Evolutionary conservation across 2,888 invertebrate genomes (phyloP).

Genomic region (Vannuccia rotundouncinata): DNA sequence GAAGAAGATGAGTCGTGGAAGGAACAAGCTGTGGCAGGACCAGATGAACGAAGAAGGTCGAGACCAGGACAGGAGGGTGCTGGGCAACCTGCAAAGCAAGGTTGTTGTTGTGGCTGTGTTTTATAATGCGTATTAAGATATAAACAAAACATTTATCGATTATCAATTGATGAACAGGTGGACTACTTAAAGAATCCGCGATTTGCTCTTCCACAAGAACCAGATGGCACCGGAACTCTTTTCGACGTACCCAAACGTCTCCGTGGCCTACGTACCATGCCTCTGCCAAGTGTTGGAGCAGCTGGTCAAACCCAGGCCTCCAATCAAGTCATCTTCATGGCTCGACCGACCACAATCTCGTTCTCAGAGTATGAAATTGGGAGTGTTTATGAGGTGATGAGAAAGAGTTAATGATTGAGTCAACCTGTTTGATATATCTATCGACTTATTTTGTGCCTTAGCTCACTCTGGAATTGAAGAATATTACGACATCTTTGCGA

Average conservation of each 20-base stretch:
- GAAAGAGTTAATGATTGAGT: not conserved
- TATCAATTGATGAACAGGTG: slow-evolving; percentile 45
- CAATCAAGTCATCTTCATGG: slow-evolving; percentile 45
- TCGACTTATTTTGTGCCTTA: slow-evolving; percentile 41
- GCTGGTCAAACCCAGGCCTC: not conserved
- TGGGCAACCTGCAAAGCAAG: slow-evolving; percentile 46
- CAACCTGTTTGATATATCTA: too few species aligned
- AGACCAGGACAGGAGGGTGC: slow-evolving; percentile 45
- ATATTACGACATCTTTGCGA: slow-evolving; percentile 51
- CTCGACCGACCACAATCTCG: slow-evolving; percentile 49
- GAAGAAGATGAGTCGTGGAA: not conserved
- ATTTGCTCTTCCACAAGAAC: slow-evolving; percentile 46
- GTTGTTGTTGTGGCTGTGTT: too few species aligned
- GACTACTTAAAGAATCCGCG: slow-evolving; percentile 52
- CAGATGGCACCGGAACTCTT: slow-evolving; percentile 44
- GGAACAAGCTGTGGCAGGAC: slow-evolving; percentile 47
- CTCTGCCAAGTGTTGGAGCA: slow-evolving; percentile 43
- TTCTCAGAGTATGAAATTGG: slow-evolving; percentile 53
- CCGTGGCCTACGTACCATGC: too few species aligned
- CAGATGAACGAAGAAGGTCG: slow-evolving; percentile 49
- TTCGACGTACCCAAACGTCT: slow-evolving; percentile 45
- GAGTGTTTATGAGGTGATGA: slow-evolving; percentile 53
- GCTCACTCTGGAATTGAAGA: slow-evolving; percentile 54
- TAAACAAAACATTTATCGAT: too few species aligned
- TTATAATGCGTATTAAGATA: too few species aligned